Percentiles rank a stretch among this genome's conserved stretches.
Conservation (phyloP, 92 coral and sea anemone species). For the Desmophyllum pertusum region DNA sequence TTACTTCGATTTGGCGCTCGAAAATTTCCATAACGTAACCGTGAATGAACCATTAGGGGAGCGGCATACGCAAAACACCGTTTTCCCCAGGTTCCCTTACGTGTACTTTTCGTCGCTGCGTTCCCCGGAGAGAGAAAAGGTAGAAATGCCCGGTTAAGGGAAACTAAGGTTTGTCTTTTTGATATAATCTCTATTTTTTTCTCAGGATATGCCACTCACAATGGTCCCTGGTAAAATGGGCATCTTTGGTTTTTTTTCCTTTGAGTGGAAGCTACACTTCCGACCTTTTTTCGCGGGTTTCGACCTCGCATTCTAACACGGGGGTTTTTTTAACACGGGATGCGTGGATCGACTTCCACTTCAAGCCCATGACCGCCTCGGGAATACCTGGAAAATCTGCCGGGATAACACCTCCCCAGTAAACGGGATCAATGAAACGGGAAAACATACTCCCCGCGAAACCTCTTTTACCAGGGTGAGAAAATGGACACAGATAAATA, state of each 20-base stretch:
- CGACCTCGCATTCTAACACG: constrained; percentile 81
- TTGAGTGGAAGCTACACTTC: constrained; percentile 73
- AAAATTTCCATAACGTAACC: no score
- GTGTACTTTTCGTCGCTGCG: no score
- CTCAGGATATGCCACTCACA: constrained; percentile 78
- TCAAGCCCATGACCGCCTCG: constrained; percentile 57
- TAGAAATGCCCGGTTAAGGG: no score
- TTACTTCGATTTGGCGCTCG: no score
- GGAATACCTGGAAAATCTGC: constrained; percentile 69
- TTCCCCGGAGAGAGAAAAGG: no score
- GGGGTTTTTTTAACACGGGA: constrained; percentile 80
- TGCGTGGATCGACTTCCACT: constrained; percentile 85
- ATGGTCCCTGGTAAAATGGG: constrained; percentile 95
- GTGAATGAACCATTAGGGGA: no score
- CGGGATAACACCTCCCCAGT: constrained; percentile 57
- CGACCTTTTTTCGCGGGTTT: constrained; percentile 86
- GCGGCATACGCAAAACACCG: no score
- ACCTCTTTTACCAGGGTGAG: constrained; percentile 57
- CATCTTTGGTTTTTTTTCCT: constrained; percentile 93
- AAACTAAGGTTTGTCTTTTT: no score
- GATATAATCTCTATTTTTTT: not conserved
- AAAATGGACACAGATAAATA: not conserved
- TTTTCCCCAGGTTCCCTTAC: no score
- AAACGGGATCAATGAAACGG: constrained; percentile 65
- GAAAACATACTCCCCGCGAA: constrained; percentile 69